Base-by-base conservation (phyloP, 2,888 invertebrate species). In the Agonopterix subpropinquella region DNA sequence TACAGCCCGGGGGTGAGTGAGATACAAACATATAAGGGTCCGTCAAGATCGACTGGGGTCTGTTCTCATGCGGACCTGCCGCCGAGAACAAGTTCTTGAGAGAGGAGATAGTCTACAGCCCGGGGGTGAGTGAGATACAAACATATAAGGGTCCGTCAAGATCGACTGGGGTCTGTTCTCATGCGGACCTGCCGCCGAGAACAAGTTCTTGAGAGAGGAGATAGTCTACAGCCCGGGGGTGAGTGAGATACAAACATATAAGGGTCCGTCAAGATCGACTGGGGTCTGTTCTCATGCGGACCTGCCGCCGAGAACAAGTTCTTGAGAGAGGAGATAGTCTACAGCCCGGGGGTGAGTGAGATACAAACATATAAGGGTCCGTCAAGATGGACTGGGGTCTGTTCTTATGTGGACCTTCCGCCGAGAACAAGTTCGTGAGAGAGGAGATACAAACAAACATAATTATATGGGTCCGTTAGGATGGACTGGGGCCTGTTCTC, bases 91-190 rank as follows among this genome's bases (percentile, higher is more conserved):
- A 91, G 73, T 95, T 98, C 75, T 89, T 98, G 1, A 89, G 98
- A 42, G 98, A 98, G 73, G 98, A 98, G 90, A 95, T 98, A 51
- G 98, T 98, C 8, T 98, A 98, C 74, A 96, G 96, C 11, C 94
- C 95, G 18, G 93, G 94, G 77, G 97, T 97, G 80, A 90, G 91
- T 76, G 41, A 35, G 18, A 43, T n/a, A 18, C 11, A 18, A 13
- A 9, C 2, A 3, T 2, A 4, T n/a, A n/a, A n/a, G n/a, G n/a
- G n/a, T n/a, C n/a, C 80, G 94, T 99, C 37, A 97, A 96, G 85
- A 97, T 99, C 96, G 99, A 99, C 89, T 99, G 99, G 99, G 98
- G 98, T 0, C 89, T 99, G 49, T 93, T 99, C 68, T 98, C 98
- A 71, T 92, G 93, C 49, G 95, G 95, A 60, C 95, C 97, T 1